A percentile compares a stretch with the other conserved stretches of the same genome.
phyloP scores from a whole-genome alignment of 1,140 invertebrate species.

The Procambarus virginalis region DNA sequence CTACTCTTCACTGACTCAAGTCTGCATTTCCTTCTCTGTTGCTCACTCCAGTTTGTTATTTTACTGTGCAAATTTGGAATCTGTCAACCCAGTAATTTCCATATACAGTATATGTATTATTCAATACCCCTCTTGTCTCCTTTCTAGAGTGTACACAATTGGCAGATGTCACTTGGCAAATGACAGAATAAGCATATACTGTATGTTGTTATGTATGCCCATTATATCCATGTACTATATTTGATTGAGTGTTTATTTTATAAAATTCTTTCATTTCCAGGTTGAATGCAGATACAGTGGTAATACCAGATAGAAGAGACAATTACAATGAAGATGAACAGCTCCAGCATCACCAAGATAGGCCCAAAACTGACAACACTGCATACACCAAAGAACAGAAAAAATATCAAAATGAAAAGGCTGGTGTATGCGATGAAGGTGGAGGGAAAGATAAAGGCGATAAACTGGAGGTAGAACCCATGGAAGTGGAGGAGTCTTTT shows the following conservation, averaged over 20 bases:
- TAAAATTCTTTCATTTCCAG: not conserved
- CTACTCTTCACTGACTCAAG: too few relatives aligned
- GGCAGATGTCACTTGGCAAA: too few relatives aligned
- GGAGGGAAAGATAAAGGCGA: not conserved
- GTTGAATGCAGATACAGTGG: conserved; percentile 56
- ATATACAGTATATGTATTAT: too few relatives aligned
- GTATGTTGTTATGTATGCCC: too few relatives aligned
- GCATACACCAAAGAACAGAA: not conserved
- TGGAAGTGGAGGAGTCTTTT: conserved; percentile 44
- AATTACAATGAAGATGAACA: not conserved
- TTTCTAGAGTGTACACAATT: too few relatives aligned
- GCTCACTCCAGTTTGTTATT: too few relatives aligned
- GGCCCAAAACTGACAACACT: not conserved
- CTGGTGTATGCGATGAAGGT: not conserved
- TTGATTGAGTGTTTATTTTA: not conserved
- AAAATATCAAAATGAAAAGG: not conserved
- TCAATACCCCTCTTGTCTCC: too few relatives aligned
- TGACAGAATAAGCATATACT: too few relatives aligned
- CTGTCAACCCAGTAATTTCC: too few relatives aligned
- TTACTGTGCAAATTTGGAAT: too few relatives aligned
- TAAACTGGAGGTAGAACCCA: conserved; percentile 18
- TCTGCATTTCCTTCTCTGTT: too few relatives aligned
- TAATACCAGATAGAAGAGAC: conserved; percentile 14
- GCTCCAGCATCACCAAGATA: not conserved
- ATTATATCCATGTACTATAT: too few relatives aligned